Evolutionary conservation across 1,140 invertebrate species (phyloP).

Genomic region (Asbolus verrucosus): DNA sequence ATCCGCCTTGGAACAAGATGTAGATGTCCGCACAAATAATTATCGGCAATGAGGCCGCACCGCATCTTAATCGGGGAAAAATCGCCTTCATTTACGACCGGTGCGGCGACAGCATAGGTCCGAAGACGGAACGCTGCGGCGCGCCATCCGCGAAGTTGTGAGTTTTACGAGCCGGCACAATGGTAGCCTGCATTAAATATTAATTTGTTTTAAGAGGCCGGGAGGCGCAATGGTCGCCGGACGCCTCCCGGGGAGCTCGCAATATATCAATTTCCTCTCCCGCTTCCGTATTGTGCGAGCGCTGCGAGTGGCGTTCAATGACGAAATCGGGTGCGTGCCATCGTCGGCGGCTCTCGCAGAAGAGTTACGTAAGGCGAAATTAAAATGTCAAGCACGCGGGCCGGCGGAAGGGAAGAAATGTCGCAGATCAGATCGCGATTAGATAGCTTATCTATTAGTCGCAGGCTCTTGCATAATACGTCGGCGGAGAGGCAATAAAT

Average conservation of each 20-base stretch:
- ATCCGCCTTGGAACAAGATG: constrained; percentile 13
- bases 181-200: no score
- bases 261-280: constrained; percentile 20
- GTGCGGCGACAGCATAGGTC: not conserved
- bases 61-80: constrained; percentile 22
- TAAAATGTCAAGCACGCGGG: constrained; percentile 36
- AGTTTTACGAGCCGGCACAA: not conserved
- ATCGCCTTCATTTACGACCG: no score
- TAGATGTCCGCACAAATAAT: constrained; percentile 19
- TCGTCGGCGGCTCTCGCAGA: not conserved
- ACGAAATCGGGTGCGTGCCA: not conserved
- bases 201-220: constrained; percentile 7
- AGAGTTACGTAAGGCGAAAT: constrained; percentile 18
- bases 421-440: constrained; percentile 22
- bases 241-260: not conserved
- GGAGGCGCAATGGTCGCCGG: constrained; percentile 15
- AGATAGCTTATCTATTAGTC: constrained; percentile 36
- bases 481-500: constrained; percentile 1
- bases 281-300: constrained; percentile 15
- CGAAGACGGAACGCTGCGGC: not conserved
- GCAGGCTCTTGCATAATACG: constrained; percentile 20
- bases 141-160: no score
- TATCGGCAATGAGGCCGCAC: not conserved
- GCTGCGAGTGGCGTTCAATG: no score
- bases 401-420: constrained; percentile 1